Base-by-base conservation (phyloP, 1,140 invertebrate genomes). In the Eriosoma lanigerum region DNA sequence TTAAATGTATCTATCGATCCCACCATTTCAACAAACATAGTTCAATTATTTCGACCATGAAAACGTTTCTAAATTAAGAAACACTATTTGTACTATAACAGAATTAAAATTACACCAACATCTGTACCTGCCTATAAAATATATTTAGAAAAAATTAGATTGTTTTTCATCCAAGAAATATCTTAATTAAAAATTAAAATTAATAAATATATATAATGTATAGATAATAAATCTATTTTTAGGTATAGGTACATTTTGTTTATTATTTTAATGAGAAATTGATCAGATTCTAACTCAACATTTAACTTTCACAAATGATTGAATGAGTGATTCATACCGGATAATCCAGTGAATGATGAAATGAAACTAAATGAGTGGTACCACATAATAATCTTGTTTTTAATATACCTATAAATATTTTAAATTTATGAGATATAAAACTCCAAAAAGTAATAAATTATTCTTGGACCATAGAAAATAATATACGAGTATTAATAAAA, bases 301-400 rank as follows among this genome's bases (percentile, higher is more conserved):
- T 38, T 12, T 64, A 64, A 64, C 62, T 64, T 64, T 64, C 62
- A 38, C 62, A 3, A n/a, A n/a, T n/a, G 13, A 8, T 5, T 29
- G 58, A 58, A 58, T 62, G 32, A 12, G 19, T 64, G 32, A 64
- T 64, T 64, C 62, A 64, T 64, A 38, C 19, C 10, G 62, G 32
- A 64, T 44, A 44, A 64, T 64, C 62, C 62, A 38, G 29, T 64
- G 19, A 64, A n/a, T 64, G 32, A 38, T n/a, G 32, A 44, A 64
- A 64, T 38, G 5, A 10, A 64, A 21, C 9, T 32, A 13, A 64
- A 64, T 38, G 15, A 62, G 0, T 38, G 4, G 21, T 26, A 15
- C 24, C 13, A n/a, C n/a, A n/a, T n/a, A n/a, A n/a, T n/a, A n/a
- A n/a, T 58, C 15, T 24, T 58, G 15, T 58, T 4, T 58, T 58